These are phyloP conservation scores for Hypsibius dujardini DNA, from an alignment of 1,140 invertebrate species.

Conservation along the genomic window DNA sequence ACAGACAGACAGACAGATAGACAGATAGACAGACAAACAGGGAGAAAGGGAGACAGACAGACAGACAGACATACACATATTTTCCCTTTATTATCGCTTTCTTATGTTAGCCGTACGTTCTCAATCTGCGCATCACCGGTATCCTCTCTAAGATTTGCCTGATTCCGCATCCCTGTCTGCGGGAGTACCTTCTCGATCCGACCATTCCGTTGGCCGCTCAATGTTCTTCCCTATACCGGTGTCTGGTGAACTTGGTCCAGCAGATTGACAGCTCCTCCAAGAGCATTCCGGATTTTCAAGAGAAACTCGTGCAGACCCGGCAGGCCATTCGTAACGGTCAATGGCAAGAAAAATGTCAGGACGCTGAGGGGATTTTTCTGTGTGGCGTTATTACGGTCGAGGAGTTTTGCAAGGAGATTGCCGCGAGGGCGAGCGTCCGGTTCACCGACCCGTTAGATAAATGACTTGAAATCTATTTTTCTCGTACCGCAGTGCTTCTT, in stretches of 20 bases:
- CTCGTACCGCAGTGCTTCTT: no score
- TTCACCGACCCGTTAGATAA: constrained; percentile 52
- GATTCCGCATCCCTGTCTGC: constrained; percentile 55
- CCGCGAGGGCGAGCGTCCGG: constrained; percentile 65
- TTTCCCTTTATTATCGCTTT: constrained; percentile 18
- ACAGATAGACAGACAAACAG: no score
- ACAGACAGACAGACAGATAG: no score
- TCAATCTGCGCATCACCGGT: constrained; percentile 58
- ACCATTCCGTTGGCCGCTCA: constrained; percentile 43
- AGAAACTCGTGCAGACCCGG: constrained; percentile 43
- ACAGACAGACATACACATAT: no score
- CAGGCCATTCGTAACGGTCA: constrained; percentile 34
- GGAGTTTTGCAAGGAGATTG: constrained; percentile 67
- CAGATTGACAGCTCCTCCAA: constrained; percentile 37
- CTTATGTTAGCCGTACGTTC: constrained; percentile 48
- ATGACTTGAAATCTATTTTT: no score
- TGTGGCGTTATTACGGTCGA: constrained; percentile 58
- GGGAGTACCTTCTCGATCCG: constrained; percentile 58
- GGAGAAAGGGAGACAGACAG: no score
- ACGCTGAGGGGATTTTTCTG: constrained; percentile 43
- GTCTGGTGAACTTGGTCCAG: constrained; percentile 47
- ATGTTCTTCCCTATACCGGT: constrained; percentile 33
- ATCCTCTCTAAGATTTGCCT: constrained; percentile 53
- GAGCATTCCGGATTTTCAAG: constrained; percentile 41
- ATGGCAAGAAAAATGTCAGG: constrained; percentile 41